Evolutionary conservation across 2,888 invertebrate genomes (phyloP).

Genomic region (Conistra vaccinii): DNA sequence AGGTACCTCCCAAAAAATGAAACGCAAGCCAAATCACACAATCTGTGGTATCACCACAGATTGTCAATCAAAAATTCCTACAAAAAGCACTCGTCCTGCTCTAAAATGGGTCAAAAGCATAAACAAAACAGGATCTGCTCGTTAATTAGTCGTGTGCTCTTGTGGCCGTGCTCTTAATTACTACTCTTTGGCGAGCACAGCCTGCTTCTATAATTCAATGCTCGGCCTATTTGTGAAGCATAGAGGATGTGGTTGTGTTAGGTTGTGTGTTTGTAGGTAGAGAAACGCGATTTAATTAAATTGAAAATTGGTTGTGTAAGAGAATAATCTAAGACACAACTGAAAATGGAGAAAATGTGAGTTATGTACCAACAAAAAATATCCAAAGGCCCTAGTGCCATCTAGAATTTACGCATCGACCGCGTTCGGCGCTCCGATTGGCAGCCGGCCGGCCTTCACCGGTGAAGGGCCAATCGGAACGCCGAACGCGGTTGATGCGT

Average conservation of each 20-base stretch:
- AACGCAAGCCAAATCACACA: background rate
- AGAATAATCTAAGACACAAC: too few relatives aligned
- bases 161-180: conserved; percentile 49
- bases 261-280: background rate
- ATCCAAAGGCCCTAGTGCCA: too few relatives aligned
- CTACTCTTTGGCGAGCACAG: conserved; percentile 33
- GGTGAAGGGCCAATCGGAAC: too few relatives aligned
- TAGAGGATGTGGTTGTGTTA: conserved; percentile 6
- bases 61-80: background rate
- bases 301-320: too few relatives aligned
- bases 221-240: conserved; percentile 23
- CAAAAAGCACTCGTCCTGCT: conserved; percentile 5
- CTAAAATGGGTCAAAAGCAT: conserved; percentile 25
- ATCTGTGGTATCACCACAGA: too few relatives aligned
- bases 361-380: too few relatives aligned
- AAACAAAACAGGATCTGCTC: conserved; percentile 30
- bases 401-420: too few relatives aligned
- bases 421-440: too few relatives aligned
- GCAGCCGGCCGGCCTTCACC: too few relatives aligned
- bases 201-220: conserved; percentile 59
- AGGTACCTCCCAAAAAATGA: background rate
- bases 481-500: too few relatives aligned
- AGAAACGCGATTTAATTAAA: conserved; percentile 4
- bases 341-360: too few relatives aligned
- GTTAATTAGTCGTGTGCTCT: conserved; percentile 54